Evolutionary conservation across 2,797 vertebrate genomes (phyloP), one percentile per base, ranked within the genome.

Genomic region (Alca torda): DNA sequence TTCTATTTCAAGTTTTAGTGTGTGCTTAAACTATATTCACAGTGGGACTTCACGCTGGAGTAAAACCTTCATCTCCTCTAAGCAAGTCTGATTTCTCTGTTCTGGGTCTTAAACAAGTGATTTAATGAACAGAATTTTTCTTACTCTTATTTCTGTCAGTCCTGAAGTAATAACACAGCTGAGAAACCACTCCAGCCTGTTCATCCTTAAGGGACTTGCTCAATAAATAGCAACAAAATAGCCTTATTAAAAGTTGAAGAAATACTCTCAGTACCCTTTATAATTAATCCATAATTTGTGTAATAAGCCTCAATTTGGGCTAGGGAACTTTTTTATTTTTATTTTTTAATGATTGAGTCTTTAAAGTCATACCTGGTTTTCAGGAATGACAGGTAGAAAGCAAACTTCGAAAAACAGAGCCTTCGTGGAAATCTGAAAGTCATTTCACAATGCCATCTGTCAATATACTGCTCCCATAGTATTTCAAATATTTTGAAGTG

Each of bases 401-500:
- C 28, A 79, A 87, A 15, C 74, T 72, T 64, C 16, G 84, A 88
- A 82, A 92, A 80, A 11, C 24, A 72, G 37, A 85, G 61, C 18
- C 30, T 81, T 56, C 59, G 43, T 10, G 35, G 41, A 93, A 96
- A 95, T 78, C 19, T 35, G 35, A 87, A 75, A 94, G 37, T 48
- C 4, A 4, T 87, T 87, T 92, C 79, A 92, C 64, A 89, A 83
- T 91, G 60, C 65, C 64, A 91, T 60, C 60, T 92, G 87, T 87
- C 92, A 93, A 35, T 51, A 65, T 10, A 83, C n/a, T 31, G 25
- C 33, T 95, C n/a, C 50, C 4, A 2, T 23, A 85, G 25, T 43
- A 93, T 30, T 83, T 85, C 64, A 92, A 89, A 89, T 92, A 90
- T 92, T 92, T 89, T 92, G 57, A 96, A 95, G 64, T 37, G 60